Percentiles rank a stretch among this genome's conserved stretches.
Conservation (phyloP, 2,797 vertebrate species). For the Delichon dasypus region DNA sequence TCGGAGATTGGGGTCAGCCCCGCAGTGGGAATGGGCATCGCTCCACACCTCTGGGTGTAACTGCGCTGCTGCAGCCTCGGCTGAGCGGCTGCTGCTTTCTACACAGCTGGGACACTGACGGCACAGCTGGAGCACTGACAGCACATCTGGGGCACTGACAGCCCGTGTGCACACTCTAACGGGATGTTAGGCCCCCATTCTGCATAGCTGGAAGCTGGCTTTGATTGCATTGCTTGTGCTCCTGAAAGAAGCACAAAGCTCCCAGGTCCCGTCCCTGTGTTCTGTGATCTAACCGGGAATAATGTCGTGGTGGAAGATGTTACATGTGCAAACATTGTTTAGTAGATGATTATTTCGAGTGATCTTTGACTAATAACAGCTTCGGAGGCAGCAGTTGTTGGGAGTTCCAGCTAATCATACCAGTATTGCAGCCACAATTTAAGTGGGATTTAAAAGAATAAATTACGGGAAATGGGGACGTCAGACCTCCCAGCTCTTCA, state of each 20-base stretch:
- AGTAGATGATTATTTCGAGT: not conserved
- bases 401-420: not conserved
- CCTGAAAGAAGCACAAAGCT: not conserved
- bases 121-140: accelerated
- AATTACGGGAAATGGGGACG: not conserved
- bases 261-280: not conserved
- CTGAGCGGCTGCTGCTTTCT: not conserved
- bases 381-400: not conserved
- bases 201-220: not conserved
- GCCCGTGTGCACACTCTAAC: accelerated
- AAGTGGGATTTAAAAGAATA: not conserved
- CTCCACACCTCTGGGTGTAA: not conserved
- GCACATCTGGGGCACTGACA: accelerated
- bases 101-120: not conserved
- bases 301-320: not conserved
- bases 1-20: too few species aligned
- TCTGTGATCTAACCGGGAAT: not conserved
- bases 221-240: not conserved
- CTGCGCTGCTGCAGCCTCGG: not conserved
- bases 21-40: accelerated
- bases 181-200: not conserved
- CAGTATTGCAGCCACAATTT: not conserved
- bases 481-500: not conserved
- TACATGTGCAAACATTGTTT: not conserved
- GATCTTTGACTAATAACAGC: not conserved